These are phyloP conservation scores for Nymphicus hollandicus DNA, from an alignment of 2,113 vertebrate species.

Conservation along the genomic window DNA sequence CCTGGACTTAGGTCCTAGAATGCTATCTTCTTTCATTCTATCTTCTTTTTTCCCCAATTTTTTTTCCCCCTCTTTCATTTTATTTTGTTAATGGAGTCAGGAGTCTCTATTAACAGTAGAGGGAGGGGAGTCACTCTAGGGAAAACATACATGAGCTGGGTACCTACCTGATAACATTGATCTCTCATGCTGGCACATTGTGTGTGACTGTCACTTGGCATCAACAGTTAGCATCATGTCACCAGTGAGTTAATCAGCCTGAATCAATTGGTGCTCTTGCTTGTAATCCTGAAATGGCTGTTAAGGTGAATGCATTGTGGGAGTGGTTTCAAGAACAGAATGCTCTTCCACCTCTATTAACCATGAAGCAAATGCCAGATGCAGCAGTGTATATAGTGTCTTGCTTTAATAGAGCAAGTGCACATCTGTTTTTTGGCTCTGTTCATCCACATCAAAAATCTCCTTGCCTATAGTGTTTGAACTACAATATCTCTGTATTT, in stretches of 20 bases:
- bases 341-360: rapidly evolving
- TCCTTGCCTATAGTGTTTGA: not conserved
- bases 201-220: not conserved
- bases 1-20: not conserved
- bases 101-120: not conserved
- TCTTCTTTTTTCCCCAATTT: not conserved
- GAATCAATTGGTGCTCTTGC: not conserved
- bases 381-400: too few relatives aligned
- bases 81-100: not conserved
- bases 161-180: not conserved
- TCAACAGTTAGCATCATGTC: not conserved
- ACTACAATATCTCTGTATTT: slow-evolving; percentile 1
- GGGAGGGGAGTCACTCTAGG: not conserved
- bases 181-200: not conserved
- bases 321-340: not conserved
- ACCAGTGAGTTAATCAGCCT: not conserved
- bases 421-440: slow-evolving; percentile 18
- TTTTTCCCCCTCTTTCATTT: not conserved
- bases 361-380: not conserved
- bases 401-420: not conserved
- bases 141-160: not conserved
- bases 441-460: slow-evolving; percentile 23
- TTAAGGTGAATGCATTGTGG: not conserved
- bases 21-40: not conserved
- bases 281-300: not conserved